A percentile compares a stretch with the other conserved stretches of the same genome.
Conservation (phyloP, 2,888 invertebrate genomes). For the Ellobium chinense region DNA sequence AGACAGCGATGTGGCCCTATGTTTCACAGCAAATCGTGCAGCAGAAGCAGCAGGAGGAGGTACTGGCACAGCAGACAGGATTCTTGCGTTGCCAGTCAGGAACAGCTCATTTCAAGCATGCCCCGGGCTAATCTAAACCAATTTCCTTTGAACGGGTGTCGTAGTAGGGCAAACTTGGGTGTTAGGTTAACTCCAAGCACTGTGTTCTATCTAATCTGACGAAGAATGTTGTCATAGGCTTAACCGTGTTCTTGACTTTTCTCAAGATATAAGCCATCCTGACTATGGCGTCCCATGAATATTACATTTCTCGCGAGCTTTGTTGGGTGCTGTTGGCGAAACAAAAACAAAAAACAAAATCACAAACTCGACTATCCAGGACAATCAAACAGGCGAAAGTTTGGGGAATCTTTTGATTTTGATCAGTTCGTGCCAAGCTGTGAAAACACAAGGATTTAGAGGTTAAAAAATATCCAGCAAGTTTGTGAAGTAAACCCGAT, state of each 20-base stretch:
- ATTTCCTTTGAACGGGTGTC: constrained; percentile 4
- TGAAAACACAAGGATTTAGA: too few species aligned
- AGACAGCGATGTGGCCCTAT: constrained; percentile 12
- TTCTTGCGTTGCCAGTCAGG: constrained; percentile 19
- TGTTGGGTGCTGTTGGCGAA: too few species aligned
- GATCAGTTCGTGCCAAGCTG: too few species aligned
- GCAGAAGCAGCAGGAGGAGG: too few species aligned
- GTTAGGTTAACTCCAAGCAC: constrained; percentile 21
- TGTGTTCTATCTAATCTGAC: constrained; percentile 2
- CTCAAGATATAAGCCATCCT: neutral
- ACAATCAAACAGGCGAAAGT: too few species aligned
- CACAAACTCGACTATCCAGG: too few species aligned
- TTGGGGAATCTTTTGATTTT: neutral
- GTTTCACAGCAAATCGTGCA: constrained; percentile 4
- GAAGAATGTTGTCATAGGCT: constrained; percentile 1
- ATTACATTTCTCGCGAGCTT: neutral
- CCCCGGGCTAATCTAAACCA: neutral
- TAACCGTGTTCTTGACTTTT: constrained; percentile 13
- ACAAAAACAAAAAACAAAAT: too few species aligned
- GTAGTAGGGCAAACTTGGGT: neutral
- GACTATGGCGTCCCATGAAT: neutral
- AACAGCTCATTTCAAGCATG: neutral
- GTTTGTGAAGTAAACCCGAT: too few species aligned
- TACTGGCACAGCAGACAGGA: too few species aligned
- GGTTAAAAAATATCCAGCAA: too few species aligned